phyloP scores from a whole-genome alignment of 2,888 invertebrate genomes.

The Drosophila acutilabella region DNA sequence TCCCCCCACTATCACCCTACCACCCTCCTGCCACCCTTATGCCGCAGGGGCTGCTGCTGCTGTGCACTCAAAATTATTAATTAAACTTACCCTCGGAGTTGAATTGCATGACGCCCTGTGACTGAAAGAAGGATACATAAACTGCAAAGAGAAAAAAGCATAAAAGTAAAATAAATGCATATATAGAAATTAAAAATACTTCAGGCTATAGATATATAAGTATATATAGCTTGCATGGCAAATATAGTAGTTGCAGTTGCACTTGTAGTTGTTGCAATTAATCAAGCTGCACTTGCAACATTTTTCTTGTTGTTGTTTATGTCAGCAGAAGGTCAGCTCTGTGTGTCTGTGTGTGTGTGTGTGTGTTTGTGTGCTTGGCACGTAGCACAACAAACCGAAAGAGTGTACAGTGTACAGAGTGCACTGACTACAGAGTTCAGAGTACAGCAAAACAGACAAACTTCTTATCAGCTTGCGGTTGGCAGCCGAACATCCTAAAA shows the following conservation, averaged over 20 bases:
- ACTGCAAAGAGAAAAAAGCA: slow-evolving; percentile 70
- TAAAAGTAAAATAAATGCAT: slow-evolving; percentile 10
- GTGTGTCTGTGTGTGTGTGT: neutral
- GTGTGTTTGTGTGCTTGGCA: slow-evolving; percentile 8
- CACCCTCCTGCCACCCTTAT: neutral
- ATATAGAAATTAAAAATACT: slow-evolving; percentile 37
- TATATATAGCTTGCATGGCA: slow-evolving; percentile 3
- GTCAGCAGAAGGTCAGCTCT: slow-evolving; percentile 37
- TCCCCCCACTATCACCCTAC: neutral
- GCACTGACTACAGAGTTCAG: slow-evolving; percentile 1
- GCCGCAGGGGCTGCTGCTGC: slow-evolving; percentile 21
- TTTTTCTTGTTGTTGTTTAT: slow-evolving; percentile 26
- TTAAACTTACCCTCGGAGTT: slow-evolving; percentile 84
- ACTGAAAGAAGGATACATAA: slow-evolving; percentile 78
- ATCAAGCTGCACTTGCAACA: slow-evolving; percentile 66
- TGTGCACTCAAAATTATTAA: slow-evolving; percentile 79
- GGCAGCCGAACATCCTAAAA: slow-evolving; percentile 57
- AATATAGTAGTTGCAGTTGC: slow-evolving; percentile 1
- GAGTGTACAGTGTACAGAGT: neutral
- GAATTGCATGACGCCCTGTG: slow-evolving; percentile 79
- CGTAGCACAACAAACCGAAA: slow-evolving; percentile 37
- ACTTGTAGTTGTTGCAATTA: slow-evolving; percentile 66
- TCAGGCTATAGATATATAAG: slow-evolving; percentile 36
- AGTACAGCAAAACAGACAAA: slow-evolving; percentile 26
- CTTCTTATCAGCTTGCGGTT: slow-evolving; percentile 68